These are phyloP conservation scores for Mustela nigripes DNA, from an alignment of 2,113 vertebrate species.

Conservation along the genomic window DNA sequence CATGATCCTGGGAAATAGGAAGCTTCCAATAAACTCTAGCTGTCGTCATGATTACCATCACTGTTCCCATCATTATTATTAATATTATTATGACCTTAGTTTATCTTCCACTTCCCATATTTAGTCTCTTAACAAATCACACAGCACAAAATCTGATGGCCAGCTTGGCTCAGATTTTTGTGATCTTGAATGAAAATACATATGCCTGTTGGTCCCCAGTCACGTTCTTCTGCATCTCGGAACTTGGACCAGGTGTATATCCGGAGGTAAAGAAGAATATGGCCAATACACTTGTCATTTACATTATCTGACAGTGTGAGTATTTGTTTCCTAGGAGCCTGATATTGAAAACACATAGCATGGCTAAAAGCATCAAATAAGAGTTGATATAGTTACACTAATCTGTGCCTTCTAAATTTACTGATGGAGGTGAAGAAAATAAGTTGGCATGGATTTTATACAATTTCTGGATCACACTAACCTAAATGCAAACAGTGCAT, in stretches of 20 bases:
- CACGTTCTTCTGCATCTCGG: background rate
- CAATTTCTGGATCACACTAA: conserved; percentile 49
- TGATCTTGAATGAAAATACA: background rate
- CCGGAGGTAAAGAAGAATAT: background rate
- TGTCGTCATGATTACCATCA: background rate
- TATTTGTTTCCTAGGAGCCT: background rate
- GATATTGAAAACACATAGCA: background rate
- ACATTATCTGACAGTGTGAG: background rate
- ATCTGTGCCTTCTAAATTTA: conserved; percentile 56
- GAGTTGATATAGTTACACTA: background rate
- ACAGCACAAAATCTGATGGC: background rate
- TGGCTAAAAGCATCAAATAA: background rate
- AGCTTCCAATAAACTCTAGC: background rate
- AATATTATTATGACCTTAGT: background rate
- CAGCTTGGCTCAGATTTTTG: background rate
- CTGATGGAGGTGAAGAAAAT: conserved; percentile 36
- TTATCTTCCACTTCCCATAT: conserved; percentile 17
- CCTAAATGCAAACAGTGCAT: conserved; percentile 40
- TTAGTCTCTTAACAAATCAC: background rate
- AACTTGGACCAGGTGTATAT: background rate
- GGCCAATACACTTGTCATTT: background rate
- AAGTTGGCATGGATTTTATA: conserved; percentile 14
- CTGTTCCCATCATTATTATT: background rate
- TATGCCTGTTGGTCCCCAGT: background rate
- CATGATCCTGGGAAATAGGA: background rate